Conservation (phyloP, 1,140 invertebrate species). For the Argopecten irradians region DNA sequence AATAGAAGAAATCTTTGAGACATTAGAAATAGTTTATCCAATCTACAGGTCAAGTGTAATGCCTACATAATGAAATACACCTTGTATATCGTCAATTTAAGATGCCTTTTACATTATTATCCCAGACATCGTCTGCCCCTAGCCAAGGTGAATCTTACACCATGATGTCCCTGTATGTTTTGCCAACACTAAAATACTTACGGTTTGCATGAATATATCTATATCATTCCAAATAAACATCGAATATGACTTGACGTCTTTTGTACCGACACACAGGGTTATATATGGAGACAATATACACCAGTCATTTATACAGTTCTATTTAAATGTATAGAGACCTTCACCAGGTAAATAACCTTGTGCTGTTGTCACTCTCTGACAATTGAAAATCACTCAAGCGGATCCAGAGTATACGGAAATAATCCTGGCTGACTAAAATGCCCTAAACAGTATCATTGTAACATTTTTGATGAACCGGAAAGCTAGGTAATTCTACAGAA, state of each 20-base stretch:
- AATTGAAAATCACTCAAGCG: slow-evolving; percentile 7
- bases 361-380: background rate
- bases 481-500: background rate
- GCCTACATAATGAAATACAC: background rate
- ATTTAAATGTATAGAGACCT: background rate
- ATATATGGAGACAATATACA: background rate
- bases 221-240: background rate
- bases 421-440: background rate
- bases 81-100: background rate
- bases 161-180: background rate
- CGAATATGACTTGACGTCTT: background rate
- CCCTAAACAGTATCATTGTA: background rate
- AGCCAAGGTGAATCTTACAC: background rate
- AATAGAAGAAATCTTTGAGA: too few species aligned
- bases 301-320: background rate
- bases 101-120: background rate
- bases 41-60: background rate
- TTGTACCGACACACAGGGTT: background rate
- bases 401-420: background rate
- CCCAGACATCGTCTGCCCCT: background rate
- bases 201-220: background rate
- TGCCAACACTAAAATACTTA: slow-evolving; percentile 24
- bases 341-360: slow-evolving; percentile 21
- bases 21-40: background rate
- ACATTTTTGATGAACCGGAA: background rate